These are phyloP conservation scores for Todiramphus chloris DNA, from an alignment of 2,113 vertebrate genomes.

Conservation along the genomic window DNA sequence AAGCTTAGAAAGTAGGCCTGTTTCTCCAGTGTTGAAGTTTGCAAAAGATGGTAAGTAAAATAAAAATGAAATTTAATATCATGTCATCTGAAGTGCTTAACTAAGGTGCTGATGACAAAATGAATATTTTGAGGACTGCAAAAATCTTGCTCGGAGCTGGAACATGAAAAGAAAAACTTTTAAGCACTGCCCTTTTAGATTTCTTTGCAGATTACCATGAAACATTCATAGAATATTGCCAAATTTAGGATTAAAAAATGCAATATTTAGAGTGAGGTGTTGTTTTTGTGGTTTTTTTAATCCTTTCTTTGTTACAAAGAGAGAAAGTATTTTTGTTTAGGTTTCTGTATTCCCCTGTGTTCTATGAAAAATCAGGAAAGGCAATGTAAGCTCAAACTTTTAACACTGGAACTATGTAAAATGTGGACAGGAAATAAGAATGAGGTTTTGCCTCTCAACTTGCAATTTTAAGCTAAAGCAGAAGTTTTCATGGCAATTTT, in stretches of 20 bases:
- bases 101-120: neutral
- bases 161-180: neutral
- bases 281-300: neutral
- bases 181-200: neutral
- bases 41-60: neutral
- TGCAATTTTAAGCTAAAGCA: neutral
- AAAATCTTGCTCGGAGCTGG: neutral
- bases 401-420: neutral
- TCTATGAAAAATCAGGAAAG: neutral
- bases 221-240: neutral
- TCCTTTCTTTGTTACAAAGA: neutral
- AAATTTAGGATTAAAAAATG: neutral
- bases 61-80: neutral
- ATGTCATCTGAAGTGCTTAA: neutral
- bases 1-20: neutral
- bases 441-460: neutral
- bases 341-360: neutral
- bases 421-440: neutral
- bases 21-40: neutral
- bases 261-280: neutral
- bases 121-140: neutral
- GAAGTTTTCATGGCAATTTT: neutral
- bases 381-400: neutral
- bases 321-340: neutral
- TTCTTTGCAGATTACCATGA: neutral